Evolutionary conservation across 2,113 vertebrate genomes (phyloP).

Genomic region (Accipiter cooperii): DNA sequence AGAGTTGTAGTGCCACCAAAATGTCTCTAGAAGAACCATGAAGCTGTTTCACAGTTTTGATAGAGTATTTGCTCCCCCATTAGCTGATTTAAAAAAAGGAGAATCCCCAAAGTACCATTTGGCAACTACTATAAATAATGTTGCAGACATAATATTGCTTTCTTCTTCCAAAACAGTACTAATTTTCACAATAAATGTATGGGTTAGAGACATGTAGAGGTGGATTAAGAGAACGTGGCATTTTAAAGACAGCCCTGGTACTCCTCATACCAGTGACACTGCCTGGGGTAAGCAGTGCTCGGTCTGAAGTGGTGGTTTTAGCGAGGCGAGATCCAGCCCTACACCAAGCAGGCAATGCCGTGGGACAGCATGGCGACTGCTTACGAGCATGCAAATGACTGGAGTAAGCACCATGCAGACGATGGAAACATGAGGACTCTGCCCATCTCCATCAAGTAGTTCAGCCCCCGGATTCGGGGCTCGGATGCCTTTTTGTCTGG

Average conservation of each 20-base stretch:
- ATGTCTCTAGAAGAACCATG: background rate
- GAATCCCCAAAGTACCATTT: background rate
- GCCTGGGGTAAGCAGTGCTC: accelerated
- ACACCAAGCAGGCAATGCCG: accelerated
- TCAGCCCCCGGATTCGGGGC: background rate
- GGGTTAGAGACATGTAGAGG: background rate
- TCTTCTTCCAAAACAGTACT: background rate
- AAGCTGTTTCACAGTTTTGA: conserved; percentile 11
- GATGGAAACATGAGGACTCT: background rate
- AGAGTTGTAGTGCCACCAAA: background rate
- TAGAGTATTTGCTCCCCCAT: background rate
- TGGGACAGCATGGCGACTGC: background rate
- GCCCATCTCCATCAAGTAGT: background rate
- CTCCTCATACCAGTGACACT: background rate
- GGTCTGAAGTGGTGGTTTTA: background rate
- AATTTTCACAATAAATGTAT: background rate
- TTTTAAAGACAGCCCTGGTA: background rate
- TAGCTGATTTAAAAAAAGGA: background rate
- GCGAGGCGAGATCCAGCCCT: background rate
- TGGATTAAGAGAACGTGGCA: background rate
- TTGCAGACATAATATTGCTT: background rate
- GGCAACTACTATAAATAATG: conserved; percentile 12
- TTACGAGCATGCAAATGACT: accelerated
- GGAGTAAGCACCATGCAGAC: background rate
- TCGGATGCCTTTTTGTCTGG: background rate